Conservation (phyloP, 2,113 vertebrate genomes). For the Beaufortia kweichowensis region DNA sequence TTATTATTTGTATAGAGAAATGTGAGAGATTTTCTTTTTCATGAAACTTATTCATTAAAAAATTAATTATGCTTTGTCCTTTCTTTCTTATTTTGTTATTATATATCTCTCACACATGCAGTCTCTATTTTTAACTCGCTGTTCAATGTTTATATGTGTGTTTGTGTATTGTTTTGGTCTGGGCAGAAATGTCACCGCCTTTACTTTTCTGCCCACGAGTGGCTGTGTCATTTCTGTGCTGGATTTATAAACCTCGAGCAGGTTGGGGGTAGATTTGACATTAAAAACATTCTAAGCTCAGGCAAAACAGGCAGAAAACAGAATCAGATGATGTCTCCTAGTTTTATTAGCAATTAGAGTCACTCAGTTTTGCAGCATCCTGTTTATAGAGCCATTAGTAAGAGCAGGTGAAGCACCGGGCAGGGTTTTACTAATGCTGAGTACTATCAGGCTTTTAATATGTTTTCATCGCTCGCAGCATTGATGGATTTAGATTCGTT, state of each 20-base stretch:
- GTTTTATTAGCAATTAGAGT: conserved; percentile 20
- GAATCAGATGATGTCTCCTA: conserved; percentile 15
- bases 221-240: conserved; percentile 39
- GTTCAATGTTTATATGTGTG: not conserved
- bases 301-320: not conserved
- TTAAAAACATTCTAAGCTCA: conserved; percentile 38
- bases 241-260: conserved; percentile 45
- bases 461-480: conserved; percentile 36
- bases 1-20: no score
- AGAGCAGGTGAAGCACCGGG: conserved; percentile 29
- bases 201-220: conserved; percentile 34
- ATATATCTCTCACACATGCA: not conserved
- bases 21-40: no score
- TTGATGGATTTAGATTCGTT: conserved; percentile 35
- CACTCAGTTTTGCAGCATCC: conserved; percentile 12
- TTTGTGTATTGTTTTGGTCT: not conserved
- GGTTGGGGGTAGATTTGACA: conserved; percentile 39
- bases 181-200: conserved; percentile 39
- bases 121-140: not conserved
- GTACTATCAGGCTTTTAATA: conserved; percentile 51
- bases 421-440: conserved; percentile 50
- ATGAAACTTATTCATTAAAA: no score
- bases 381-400: conserved; percentile 25
- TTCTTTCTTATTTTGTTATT: not conserved
- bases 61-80: not conserved